A percentile compares a stretch with the other conserved stretches of the same genome.
Conservation (phyloP, 2,797 vertebrate genomes). For the Spinus olivaceus region DNA sequence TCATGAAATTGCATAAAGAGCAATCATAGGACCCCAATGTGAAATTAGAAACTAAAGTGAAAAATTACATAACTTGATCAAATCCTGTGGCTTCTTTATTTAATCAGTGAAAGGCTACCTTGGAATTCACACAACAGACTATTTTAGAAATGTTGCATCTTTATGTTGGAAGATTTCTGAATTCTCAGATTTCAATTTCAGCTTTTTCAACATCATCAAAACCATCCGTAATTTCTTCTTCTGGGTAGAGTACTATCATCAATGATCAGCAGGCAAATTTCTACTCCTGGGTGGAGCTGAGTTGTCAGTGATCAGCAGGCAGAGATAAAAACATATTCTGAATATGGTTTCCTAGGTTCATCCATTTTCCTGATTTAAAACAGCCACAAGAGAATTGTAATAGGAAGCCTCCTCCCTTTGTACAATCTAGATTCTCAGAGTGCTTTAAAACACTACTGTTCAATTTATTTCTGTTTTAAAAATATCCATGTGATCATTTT, state of each 20-base stretch:
- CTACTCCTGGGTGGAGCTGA: background rate
- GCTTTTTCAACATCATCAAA: background rate
- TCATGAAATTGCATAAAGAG: background rate
- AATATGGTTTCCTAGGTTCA: background rate
- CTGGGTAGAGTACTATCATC: background rate
- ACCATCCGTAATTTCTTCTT: background rate
- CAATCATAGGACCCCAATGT: background rate
- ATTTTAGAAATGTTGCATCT: background rate
- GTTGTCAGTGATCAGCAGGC: background rate
- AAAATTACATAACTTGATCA: background rate
- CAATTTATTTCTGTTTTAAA: background rate
- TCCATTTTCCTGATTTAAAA: background rate
- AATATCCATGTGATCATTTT: background rate
- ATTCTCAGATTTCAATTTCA: background rate
- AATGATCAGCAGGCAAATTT: background rate
- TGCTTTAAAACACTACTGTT: background rate
- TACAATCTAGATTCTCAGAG: background rate
- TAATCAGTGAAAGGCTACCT: background rate
- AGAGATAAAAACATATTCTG: background rate
- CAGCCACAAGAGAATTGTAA: background rate
- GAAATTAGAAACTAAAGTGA: background rate
- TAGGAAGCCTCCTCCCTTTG: background rate
- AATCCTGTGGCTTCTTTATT: background rate
- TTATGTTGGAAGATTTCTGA: background rate
- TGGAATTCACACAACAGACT: background rate